A percentile compares a stretch with the other conserved stretches of the same genome.
These are phyloP conservation scores for Trichonephila clavipes DNA, from an alignment of 1,140 invertebrate genomes.

Conservation along the genomic window DNA sequence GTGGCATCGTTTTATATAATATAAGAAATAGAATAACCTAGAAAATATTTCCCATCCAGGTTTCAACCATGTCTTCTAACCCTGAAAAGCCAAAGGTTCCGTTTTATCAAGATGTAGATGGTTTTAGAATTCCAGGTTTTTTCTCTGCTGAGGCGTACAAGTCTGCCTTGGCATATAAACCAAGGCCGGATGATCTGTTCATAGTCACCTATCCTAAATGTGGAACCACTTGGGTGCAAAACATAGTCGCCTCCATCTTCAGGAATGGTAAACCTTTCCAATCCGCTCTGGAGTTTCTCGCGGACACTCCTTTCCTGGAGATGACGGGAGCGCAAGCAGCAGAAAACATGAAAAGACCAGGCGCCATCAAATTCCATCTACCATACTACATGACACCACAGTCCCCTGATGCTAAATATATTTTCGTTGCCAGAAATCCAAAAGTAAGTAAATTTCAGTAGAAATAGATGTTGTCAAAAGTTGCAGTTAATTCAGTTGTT, in stretches of 20 bases:
- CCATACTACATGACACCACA: constrained; percentile 67
- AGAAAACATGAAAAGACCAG: constrained; percentile 59
- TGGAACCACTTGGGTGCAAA: constrained; percentile 69
- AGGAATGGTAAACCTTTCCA: constrained; percentile 27
- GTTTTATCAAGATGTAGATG: constrained; percentile 38
- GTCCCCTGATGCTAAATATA: constrained; percentile 74
- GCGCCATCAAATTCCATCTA: constrained; percentile 67
- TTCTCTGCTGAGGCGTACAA: constrained; percentile 52
- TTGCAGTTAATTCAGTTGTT: too few species aligned
- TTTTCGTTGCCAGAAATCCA: constrained; percentile 74
- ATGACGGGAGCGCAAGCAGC: constrained; percentile 59
- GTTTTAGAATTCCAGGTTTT: not conserved
- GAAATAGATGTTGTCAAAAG: too few species aligned
- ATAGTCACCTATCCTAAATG: constrained; percentile 75
- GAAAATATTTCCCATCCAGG: too few species aligned
- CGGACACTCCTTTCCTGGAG: constrained; percentile 50
- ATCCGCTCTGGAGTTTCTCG: constrained; percentile 1
- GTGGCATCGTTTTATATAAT: too few species aligned
- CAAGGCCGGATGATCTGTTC: constrained; percentile 66
- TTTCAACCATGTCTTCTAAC: too few species aligned
- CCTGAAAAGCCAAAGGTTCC: not conserved
- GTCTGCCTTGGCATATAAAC: constrained; percentile 32
- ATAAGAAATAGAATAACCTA: too few species aligned
- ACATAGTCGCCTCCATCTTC: constrained; percentile 64
- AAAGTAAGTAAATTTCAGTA: constrained; percentile 1